A percentile compares a stretch with the other conserved stretches of the same genome.
Evolutionary conservation across 2,888 invertebrate genomes (phyloP).

Genomic region (Troides helena): DNA sequence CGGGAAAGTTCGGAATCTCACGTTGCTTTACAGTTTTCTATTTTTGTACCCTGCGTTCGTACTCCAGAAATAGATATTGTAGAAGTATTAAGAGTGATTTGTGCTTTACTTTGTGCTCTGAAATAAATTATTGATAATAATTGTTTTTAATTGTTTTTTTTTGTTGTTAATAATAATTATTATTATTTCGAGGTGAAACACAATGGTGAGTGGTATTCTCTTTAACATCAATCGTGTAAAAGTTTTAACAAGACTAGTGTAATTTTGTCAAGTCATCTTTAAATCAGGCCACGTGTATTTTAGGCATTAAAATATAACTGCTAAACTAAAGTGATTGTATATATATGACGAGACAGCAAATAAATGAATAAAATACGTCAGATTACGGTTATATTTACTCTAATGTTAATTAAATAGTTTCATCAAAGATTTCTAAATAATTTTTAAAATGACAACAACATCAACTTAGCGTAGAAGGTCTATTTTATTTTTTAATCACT

Average conservation of each 20-base stretch:
- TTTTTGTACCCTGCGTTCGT: slow-evolving; percentile 64
- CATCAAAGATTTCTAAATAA: too few relatives aligned
- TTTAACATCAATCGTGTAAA: not conserved
- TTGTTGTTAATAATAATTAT: not conserved
- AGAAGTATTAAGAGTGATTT: slow-evolving; percentile 55
- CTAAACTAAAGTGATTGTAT: not conserved
- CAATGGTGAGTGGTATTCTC: slow-evolving; percentile 17
- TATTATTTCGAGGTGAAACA: not conserved
- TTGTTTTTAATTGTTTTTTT: slow-evolving; percentile 27
- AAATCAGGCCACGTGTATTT: slow-evolving; percentile 21
- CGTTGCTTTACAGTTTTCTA: slow-evolving; percentile 56
- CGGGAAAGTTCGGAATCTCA: slow-evolving; percentile 56
- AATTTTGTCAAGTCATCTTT: slow-evolving; percentile 26
- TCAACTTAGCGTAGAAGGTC: too few relatives aligned
- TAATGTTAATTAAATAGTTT: too few relatives aligned
- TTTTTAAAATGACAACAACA: too few relatives aligned
- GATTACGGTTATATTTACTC: too few relatives aligned
- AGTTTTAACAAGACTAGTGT: not conserved
- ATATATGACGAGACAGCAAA: not conserved
- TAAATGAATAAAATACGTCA: too few relatives aligned
- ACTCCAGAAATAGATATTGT: slow-evolving; percentile 67
- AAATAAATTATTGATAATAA: slow-evolving; percentile 38
- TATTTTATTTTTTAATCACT: too few relatives aligned
- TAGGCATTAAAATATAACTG: not conserved
- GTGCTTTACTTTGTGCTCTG: slow-evolving; percentile 41